Percentiles rank a stretch among this genome's conserved stretches.
Evolutionary conservation across 2,888 invertebrate genomes (phyloP).

Genomic region (Hylaea fasciaria): DNA sequence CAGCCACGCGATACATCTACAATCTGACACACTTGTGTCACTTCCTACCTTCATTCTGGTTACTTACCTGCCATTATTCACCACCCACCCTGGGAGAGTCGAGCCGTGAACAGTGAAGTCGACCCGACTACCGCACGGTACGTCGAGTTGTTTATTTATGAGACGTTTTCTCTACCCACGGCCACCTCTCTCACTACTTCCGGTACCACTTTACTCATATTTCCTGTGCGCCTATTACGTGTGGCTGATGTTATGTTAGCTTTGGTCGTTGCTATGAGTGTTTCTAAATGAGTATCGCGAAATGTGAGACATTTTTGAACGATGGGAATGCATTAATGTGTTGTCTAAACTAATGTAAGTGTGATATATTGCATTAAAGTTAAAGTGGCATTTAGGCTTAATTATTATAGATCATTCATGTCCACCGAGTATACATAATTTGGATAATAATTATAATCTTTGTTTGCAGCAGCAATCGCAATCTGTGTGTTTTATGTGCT

Average conservation of each 20-base stretch:
- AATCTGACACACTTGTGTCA: no score
- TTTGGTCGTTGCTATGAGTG: not conserved
- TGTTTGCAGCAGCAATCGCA: no score
- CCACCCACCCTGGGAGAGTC: not conserved
- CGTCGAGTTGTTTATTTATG: conserved; percentile 43
- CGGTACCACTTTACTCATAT: conserved; percentile 57
- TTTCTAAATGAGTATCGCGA: not conserved
- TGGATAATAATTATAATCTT: no score
- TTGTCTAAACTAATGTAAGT: not conserved
- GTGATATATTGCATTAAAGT: no score
- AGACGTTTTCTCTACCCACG: conserved; percentile 39
- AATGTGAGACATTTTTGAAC: not conserved
- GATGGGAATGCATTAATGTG: not conserved
- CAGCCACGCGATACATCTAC: no score
- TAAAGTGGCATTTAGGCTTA: no score
- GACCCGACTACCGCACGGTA: conserved; percentile 17
- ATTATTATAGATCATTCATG: no score
- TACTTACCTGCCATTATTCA: no score
- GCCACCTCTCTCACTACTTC: conserved; percentile 44
- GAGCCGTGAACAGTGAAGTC: not conserved
- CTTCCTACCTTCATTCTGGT: no score
- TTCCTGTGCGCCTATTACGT: conserved; percentile 48
- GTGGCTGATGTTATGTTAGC: not conserved
- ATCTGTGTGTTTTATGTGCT: no score
- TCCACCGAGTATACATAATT: no score